Conservation (phyloP, 2,888 invertebrate genomes). For the Drosophila kokeensis region DNA sequence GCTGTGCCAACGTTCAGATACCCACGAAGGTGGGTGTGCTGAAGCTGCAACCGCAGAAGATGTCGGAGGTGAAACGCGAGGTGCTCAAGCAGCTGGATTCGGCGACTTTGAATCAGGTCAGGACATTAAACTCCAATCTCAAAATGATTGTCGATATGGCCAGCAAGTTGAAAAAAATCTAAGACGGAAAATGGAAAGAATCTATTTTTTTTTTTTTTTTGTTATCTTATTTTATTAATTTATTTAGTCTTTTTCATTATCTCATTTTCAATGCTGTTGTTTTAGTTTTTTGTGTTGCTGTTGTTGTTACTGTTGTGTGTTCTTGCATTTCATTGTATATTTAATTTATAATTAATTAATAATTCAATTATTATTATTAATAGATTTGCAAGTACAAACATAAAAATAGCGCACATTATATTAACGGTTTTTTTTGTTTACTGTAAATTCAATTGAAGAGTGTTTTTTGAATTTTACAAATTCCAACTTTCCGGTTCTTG, state of each 20-base stretch:
- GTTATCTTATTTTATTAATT: slow-evolving; percentile 69
- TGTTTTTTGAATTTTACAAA: slow-evolving; percentile 46
- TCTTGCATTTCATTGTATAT: slow-evolving; percentile 66
- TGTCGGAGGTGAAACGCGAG: slow-evolving; percentile 71
- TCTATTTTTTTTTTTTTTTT: background rate
- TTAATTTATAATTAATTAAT: slow-evolving; percentile 73
- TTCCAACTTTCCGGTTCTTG: slow-evolving; percentile 31
- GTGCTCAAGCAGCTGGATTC: slow-evolving; percentile 76
- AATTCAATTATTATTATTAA: slow-evolving; percentile 65
- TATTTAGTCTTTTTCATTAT: slow-evolving; percentile 77
- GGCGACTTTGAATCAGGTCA: slow-evolving; percentile 80
- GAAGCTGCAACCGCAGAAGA: slow-evolving; percentile 78
- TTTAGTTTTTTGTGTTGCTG: slow-evolving; percentile 39
- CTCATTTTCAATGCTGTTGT: slow-evolving; percentile 67
- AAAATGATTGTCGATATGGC: background rate
- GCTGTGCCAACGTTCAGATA: slow-evolving; percentile 81
- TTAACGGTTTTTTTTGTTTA: slow-evolving; percentile 18
- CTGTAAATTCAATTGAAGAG: slow-evolving; percentile 60
- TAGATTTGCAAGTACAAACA: slow-evolving; percentile 66
- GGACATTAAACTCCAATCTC: slow-evolving; percentile 40
- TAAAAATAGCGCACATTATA: slow-evolving; percentile 69
- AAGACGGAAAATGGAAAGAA: background rate
- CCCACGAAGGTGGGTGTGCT: slow-evolving; percentile 82
- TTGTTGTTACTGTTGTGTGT: slow-evolving; percentile 54
- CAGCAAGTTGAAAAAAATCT: background rate